Conservation (phyloP, 2,113 vertebrate genomes). For the Vidua macroura region DNA sequence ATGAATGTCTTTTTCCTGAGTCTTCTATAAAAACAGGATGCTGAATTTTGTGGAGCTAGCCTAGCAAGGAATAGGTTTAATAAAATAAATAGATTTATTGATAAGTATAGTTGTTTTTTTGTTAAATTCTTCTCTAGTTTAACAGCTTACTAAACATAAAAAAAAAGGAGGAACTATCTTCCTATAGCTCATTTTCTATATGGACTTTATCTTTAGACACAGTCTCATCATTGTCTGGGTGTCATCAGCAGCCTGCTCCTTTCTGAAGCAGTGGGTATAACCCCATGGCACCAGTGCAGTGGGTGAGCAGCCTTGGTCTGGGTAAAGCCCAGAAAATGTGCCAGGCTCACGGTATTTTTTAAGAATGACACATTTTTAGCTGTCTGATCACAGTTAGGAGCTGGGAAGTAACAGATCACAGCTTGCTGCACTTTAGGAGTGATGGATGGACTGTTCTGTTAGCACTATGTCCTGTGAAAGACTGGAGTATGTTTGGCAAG, state of each 20-base stretch:
- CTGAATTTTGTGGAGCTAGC: constrained; percentile 17
- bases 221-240: not conserved
- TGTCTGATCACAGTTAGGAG: not conserved
- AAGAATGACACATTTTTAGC: not conserved
- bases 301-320: not conserved
- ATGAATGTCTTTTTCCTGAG: constrained; percentile 32
- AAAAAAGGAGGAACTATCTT: not conserved
- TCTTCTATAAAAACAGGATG: constrained; percentile 47
- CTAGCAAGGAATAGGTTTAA: constrained; percentile 5
- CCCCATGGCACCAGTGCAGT: not conserved
- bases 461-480: not conserved
- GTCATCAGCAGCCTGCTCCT: not conserved
- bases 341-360: not conserved
- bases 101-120: not conserved
- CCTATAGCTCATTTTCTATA: not conserved
- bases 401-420: not conserved
- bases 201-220: not conserved
- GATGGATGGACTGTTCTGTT: constrained; percentile 19
- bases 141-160: not conserved
- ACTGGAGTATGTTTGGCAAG: constrained; percentile 28
- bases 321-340: not conserved
- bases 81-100: constrained; percentile 14
- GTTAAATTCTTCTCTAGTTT: not conserved
- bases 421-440: not conserved
- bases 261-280: not conserved